Evolutionary conservation across 2,113 vertebrate genomes (phyloP), one percentile per base, ranked within the genome.

Genomic region (Pollachius pollachius): DNA sequence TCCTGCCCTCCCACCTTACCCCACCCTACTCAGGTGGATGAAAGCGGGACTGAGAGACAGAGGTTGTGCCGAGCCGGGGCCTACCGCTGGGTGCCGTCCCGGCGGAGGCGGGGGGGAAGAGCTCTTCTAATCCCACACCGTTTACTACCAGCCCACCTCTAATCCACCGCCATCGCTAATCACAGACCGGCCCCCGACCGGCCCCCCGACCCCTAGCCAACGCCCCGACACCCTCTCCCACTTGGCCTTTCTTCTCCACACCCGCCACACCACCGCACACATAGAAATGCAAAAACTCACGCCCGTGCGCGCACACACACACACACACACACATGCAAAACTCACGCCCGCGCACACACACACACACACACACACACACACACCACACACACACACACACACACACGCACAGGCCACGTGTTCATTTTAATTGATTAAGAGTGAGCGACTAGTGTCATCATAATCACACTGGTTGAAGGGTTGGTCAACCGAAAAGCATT

Each of bases 101-200:
- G 88, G 79, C n/a, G 70, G 81, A 79, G 74, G 81, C 59, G 73
- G 86, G 80, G 80, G 30, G 30, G 30, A 30, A 30, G 30, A 30
- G 75, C 65, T 67, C 82, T 83, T 88, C 88, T 92, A 90, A 92
- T 91, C 91, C 91, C 89, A 89, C 86, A 88, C 80, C 83, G 81
- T 89, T 92, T 91, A 92, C 77, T 84, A 74, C 77, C 85, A 74
- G 86, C 81, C 81, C 41, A 48, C 41, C 41, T 48, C 85, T 70
- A 79, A 86, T 48, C 37, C 37, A 48, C 41, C 7, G 41, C 81
- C 74, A 81, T 79, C 75, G 73, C 82, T 92, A 92, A 92, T 92
- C 92, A 91, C 78, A 78, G 27, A 85, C 86, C 88, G 88, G 86
- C 83, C 54, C 54, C 17, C 9, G 41, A 90, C 89, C 86, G 87